phyloP scores from a whole-genome alignment of 2,888 invertebrate genomes.

The Protonemura montana region DNA sequence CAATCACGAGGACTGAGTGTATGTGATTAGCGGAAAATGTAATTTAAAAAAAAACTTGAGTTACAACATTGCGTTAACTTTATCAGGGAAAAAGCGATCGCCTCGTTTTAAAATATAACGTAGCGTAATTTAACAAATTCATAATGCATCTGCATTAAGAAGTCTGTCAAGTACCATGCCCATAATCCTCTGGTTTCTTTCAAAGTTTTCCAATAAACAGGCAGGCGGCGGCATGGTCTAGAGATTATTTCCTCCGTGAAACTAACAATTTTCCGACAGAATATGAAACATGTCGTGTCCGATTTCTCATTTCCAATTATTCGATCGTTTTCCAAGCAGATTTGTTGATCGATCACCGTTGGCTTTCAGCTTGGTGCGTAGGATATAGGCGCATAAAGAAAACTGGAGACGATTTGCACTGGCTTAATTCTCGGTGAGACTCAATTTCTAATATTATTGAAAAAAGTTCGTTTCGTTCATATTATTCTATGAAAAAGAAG shows the following conservation, averaged over 20 bases:
- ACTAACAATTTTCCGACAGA: neutral
- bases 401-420: too few relatives aligned
- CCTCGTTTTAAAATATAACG: too few relatives aligned
- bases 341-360: neutral
- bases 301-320: neutral
- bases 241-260: neutral
- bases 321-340: neutral
- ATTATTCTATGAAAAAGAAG: too few relatives aligned
- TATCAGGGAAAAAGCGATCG: too few relatives aligned
- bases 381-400: too few relatives aligned
- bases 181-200: neutral
- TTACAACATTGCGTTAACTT: too few relatives aligned
- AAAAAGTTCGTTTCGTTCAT: too few relatives aligned
- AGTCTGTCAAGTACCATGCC: neutral
- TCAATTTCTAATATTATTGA: too few relatives aligned
- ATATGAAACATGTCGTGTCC: neutral
- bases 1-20: neutral
- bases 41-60: neutral
- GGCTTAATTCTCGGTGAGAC: too few relatives aligned
- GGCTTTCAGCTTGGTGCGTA: too few relatives aligned
- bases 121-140: neutral
- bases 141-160: neutral
- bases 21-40: neutral
- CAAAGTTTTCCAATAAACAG: neutral
- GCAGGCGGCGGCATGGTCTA: neutral